These are phyloP conservation scores for Platalea minor DNA, from an alignment of 2,797 vertebrate genomes.

Conservation along the genomic window DNA sequence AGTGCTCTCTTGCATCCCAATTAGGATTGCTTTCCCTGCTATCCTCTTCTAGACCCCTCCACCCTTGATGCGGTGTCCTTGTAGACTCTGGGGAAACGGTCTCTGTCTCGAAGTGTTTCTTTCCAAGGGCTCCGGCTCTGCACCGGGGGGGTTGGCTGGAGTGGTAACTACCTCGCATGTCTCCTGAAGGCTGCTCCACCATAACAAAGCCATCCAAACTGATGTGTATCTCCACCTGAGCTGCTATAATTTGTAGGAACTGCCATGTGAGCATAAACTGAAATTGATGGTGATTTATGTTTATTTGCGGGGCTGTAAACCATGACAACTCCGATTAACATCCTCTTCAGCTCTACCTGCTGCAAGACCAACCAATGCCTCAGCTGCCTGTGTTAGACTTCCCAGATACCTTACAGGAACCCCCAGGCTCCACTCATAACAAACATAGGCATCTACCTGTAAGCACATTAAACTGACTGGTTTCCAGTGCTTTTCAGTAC, in stretches of 20 bases:
- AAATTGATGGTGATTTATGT: not conserved
- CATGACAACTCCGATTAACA: not conserved
- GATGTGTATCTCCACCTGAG: not conserved
- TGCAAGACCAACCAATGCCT: not conserved
- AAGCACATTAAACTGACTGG: not conserved
- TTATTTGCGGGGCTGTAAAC: not conserved
- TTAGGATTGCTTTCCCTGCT: not conserved
- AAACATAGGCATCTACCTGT: not conserved
- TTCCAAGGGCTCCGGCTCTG: not conserved
- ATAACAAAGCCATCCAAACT: not conserved
- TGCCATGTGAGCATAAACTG: not conserved
- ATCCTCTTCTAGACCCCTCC: not conserved
- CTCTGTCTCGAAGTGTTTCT: not conserved
- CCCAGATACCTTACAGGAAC: not conserved
- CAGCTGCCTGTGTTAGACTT: not conserved
- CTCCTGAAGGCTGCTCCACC: not conserved
- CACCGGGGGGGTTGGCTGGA: rapidly evolving
- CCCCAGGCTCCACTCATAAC: not conserved
- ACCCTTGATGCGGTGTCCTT: not conserved
- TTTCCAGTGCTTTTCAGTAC: not conserved
- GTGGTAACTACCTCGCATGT: rapidly evolving
- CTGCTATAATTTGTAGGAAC: not conserved
- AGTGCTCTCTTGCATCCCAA: not conserved
- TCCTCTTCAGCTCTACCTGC: not conserved
- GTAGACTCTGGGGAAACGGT: rapidly evolving